These are phyloP conservation scores for Acrocera orbiculus DNA, from an alignment of 2,888 invertebrate genomes.

Conservation along the genomic window DNA sequence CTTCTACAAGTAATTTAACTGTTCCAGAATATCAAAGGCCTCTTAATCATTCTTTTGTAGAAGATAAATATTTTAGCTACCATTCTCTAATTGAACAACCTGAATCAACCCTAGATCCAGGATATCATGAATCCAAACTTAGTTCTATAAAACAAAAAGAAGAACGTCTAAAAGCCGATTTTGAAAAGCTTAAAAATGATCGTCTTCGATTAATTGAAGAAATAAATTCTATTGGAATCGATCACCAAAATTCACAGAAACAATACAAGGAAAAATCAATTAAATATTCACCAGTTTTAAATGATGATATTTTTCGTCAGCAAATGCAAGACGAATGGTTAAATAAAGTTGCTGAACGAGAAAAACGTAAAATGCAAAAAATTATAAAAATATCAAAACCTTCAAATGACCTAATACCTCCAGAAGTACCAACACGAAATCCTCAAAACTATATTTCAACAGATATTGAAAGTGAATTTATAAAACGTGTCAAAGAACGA, in stretches of 20 bases:
- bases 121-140: conserved; percentile 19
- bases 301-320: conserved; percentile 55
- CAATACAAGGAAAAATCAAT: conserved; percentile 11
- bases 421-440: conserved; percentile 14
- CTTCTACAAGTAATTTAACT: conserved; percentile 22
- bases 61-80: conserved; percentile 19
- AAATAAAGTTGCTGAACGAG: conserved; percentile 56
- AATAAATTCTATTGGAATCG: conserved; percentile 18
- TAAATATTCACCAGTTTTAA: conserved; percentile 37
- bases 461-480: conserved; percentile 56
- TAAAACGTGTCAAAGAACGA: conserved; percentile 53
- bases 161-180: conserved; percentile 43
- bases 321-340: conserved; percentile 76
- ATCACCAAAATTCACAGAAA: background rate
- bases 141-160: conserved; percentile 49
- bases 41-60: conserved; percentile 17
- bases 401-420: conserved; percentile 15
- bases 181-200: conserved; percentile 42
- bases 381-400: conserved; percentile 59
- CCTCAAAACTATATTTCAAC: conserved; percentile 11
- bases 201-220: conserved; percentile 30
- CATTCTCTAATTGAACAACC: conserved; percentile 28
- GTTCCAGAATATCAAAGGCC: conserved; percentile 13
- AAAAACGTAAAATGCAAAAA: conserved; percentile 60
- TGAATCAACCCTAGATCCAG: conserved; percentile 25